phyloP scores from a whole-genome alignment of 2,888 invertebrate genomes.

The Lapara coniferarum region DNA sequence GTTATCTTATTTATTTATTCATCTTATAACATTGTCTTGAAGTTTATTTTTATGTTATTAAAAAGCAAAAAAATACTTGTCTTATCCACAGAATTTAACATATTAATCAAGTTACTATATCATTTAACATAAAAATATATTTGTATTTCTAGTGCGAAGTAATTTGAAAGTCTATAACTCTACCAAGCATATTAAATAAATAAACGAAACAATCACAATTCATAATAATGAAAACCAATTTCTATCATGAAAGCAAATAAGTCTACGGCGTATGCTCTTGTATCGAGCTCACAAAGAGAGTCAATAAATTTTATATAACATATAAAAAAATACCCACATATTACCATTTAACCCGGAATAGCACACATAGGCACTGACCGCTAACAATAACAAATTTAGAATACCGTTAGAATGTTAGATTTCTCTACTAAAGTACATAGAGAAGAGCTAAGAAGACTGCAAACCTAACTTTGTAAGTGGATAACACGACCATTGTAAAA shows the following conservation, averaged over 20 bases:
- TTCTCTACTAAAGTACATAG: background rate
- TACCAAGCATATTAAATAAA: background rate
- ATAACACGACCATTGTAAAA: slow-evolving; percentile 47
- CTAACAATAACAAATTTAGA: slow-evolving; percentile 24
- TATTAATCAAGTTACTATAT: no score
- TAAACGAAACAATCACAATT: background rate
- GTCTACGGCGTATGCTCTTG: background rate
- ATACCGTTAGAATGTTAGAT: background rate
- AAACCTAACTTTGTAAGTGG: slow-evolving; percentile 53
- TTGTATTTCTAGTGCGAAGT: no score
- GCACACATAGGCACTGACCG: slow-evolving; percentile 36
- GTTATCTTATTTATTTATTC: background rate
- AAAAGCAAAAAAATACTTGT: no score
- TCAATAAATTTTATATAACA: slow-evolving; percentile 47
- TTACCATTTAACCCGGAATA: slow-evolving; percentile 50
- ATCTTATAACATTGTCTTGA: background rate
- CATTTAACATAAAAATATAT: no score
- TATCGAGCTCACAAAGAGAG: slow-evolving; percentile 36
- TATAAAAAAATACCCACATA: slow-evolving; percentile 43
- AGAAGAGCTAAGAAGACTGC: slow-evolving; percentile 31
- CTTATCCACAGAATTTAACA: no score
- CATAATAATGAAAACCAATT: slow-evolving; percentile 7
- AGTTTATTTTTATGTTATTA: no score
- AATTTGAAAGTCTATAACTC: no score
- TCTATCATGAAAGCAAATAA: slow-evolving; percentile 4